These are phyloP conservation scores for Cheirogaleus medius DNA, from an alignment of 2,113 vertebrate species.

Conservation along the genomic window DNA sequence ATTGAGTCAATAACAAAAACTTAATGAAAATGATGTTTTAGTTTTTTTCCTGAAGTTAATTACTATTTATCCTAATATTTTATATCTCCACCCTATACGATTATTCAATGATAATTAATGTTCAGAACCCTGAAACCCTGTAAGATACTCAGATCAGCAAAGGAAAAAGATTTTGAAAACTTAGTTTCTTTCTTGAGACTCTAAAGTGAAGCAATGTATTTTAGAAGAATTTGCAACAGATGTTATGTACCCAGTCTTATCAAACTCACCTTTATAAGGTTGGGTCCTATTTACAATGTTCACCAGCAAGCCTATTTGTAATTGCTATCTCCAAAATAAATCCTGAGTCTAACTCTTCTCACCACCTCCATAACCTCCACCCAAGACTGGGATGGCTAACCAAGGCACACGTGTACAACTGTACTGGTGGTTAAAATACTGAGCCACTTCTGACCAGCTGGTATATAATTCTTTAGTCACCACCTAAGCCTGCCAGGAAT, in stretches of 20 bases:
- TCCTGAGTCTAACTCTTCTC: neutral
- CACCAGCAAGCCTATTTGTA: neutral
- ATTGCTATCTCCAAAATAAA: neutral
- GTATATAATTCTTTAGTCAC: neutral
- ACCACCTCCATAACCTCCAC: neutral
- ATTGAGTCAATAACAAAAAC: neutral
- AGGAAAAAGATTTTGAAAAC: neutral
- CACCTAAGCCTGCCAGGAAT: neutral
- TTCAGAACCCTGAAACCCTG: neutral
- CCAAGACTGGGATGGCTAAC: neutral
- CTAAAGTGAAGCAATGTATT: neutral
- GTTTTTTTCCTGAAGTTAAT: neutral
- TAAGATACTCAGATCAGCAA: neutral
- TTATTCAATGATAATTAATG: neutral
- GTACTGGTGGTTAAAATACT: neutral
- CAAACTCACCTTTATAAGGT: neutral
- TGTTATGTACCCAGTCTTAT: neutral
- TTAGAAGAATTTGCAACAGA: constrained; percentile 3
- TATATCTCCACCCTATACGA: neutral
- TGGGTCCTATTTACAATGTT: neutral
- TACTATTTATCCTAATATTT: neutral
- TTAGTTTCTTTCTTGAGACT: neutral
- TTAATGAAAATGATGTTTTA: neutral
- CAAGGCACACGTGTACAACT: neutral
- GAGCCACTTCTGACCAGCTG: neutral